These are phyloP conservation scores for Palythoa grandiflora DNA, from an alignment of 92 coral and sea anemone genomes.

Conservation along the genomic window DNA sequence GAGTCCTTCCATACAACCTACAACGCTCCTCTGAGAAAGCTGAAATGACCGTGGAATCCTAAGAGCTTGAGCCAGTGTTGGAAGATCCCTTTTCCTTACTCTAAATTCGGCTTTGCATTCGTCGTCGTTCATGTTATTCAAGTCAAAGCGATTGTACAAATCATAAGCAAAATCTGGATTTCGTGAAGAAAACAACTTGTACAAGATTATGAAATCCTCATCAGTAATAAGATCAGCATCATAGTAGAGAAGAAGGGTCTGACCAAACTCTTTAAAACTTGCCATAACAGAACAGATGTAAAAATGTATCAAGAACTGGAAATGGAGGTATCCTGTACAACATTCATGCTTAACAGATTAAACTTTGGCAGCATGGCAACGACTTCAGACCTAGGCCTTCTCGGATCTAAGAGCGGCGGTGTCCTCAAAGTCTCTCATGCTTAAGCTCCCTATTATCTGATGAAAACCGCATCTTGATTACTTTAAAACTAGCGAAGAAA, in stretches of 20 bases:
- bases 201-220: conserved; percentile 48
- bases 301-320: conserved; percentile 27
- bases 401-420: conserved; percentile 49
- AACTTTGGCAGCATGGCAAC: conserved; percentile 47
- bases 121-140: conserved; percentile 44
- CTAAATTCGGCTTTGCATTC: conserved; percentile 37
- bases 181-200: conserved; percentile 49
- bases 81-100: conserved; percentile 23
- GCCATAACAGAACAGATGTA: conserved; percentile 39
- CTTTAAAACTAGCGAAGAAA: too few relatives aligned
- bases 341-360: conserved; percentile 50
- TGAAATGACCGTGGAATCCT: conserved; percentile 1
- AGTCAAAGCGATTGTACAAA: conserved; percentile 46
- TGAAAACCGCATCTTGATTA: too few relatives aligned
- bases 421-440: conserved; percentile 38
- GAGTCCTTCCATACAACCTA: conserved; percentile 2
- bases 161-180: conserved; percentile 49
- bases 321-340: conserved; percentile 47
- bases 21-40: conserved; percentile 5
- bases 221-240: conserved; percentile 53
- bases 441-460: conserved; percentile 36
- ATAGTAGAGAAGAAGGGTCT: conserved; percentile 58
- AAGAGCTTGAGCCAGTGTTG: too few relatives aligned
- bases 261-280: conserved; percentile 50
- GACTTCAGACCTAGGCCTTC: conserved; percentile 54